Percentiles rank a stretch among this genome's conserved stretches.
phyloP scores from a whole-genome alignment of 2,888 invertebrate genomes.

The Meteorus colon region DNA sequence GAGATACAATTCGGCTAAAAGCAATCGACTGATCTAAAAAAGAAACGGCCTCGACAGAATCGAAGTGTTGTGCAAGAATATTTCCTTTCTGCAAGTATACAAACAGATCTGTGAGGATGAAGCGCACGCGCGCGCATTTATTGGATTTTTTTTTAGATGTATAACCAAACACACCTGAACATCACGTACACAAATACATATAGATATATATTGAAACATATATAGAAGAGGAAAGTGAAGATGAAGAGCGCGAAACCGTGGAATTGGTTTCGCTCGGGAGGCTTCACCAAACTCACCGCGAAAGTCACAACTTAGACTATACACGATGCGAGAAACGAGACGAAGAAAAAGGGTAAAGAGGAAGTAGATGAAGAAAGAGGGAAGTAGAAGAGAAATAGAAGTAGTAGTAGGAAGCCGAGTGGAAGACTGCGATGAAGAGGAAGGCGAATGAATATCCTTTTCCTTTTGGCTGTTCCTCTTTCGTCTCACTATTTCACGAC shows the following conservation, averaged over 20 bases:
- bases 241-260: conserved; percentile 44
- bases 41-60: too few species aligned
- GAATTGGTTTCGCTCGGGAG: conserved; percentile 47
- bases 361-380: background rate
- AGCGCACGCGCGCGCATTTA: background rate
- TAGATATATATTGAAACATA: background rate
- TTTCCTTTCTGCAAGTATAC: background rate
- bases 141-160: background rate
- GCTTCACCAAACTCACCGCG: conserved; percentile 42
- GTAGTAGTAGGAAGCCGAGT: background rate
- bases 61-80: too few species aligned
- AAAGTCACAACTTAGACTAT: conserved; percentile 37
- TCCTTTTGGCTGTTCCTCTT: conserved; percentile 25
- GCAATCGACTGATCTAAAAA: too few species aligned
- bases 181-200: background rate
- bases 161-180: background rate
- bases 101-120: background rate
- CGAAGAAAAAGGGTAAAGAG: conserved; percentile 16
- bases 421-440: background rate
- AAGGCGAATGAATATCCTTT: background rate
- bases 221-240: conserved; percentile 15
- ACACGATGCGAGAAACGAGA: conserved; percentile 3
- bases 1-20: too few species aligned
- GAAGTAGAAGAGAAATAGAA: background rate
- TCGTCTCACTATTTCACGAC: conserved; percentile 21